A percentile compares a stretch with the other conserved stretches of the same genome.
phyloP scores from a whole-genome alignment of 2,888 invertebrate species.

The Perdita meconis region DNA sequence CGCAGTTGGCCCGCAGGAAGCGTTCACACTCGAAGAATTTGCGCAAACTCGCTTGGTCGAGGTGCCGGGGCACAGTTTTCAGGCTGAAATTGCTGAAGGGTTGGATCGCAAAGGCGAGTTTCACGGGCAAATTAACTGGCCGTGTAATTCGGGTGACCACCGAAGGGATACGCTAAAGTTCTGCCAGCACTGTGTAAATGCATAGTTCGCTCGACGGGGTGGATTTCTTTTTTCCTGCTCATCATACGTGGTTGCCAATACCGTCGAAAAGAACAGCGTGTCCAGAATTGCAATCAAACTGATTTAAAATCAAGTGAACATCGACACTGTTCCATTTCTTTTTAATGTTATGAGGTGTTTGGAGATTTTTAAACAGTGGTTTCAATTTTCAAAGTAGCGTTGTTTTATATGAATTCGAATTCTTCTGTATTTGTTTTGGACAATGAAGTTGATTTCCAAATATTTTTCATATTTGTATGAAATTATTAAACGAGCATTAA shows the following conservation, averaged over 20 bases:
- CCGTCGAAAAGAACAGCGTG: too few relatives aligned
- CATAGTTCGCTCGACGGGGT: conserved; percentile 18
- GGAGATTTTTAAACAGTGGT: too few relatives aligned
- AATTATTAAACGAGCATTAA: too few relatives aligned
- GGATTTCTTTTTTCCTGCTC: conserved; percentile 21
- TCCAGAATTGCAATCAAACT: too few relatives aligned
- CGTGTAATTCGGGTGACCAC: conserved; percentile 57
- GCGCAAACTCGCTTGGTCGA: conserved; percentile 16
- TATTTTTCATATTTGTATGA: too few relatives aligned
- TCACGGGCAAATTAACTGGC: conserved; percentile 61
- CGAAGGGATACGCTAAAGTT: conserved; percentile 34
- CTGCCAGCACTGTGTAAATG: conserved; percentile 1
- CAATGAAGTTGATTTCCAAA: too few relatives aligned
- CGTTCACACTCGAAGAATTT: conserved; percentile 50
- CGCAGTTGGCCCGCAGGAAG: conserved; percentile 22
- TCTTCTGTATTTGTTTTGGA: too few relatives aligned
- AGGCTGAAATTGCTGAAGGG: conserved; percentile 40
- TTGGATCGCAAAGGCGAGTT: conserved; percentile 56
- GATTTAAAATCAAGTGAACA: too few relatives aligned
- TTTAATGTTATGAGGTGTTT: too few relatives aligned
- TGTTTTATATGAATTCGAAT: too few relatives aligned
- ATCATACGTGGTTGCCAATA: neutral
- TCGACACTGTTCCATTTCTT: too few relatives aligned
- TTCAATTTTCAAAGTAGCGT: too few relatives aligned
- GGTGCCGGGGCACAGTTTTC: conserved; percentile 33